phyloP scores from a whole-genome alignment of 1,140 invertebrate species.

The Pseudomyrmex flavicornis region DNA sequence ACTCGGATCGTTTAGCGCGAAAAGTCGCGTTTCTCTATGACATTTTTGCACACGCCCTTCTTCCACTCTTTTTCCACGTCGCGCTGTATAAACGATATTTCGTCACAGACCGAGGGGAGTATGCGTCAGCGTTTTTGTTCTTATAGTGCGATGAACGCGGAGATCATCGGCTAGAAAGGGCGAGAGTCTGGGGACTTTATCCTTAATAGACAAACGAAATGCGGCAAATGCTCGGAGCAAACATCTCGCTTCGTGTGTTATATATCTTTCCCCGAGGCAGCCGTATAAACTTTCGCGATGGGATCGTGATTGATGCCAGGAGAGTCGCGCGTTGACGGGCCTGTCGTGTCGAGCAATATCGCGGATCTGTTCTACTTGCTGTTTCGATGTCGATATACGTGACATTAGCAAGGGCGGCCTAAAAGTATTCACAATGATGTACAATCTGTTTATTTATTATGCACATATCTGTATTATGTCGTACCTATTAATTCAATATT shows the following conservation, averaged over 20 bases:
- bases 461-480: neutral
- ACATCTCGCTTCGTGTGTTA: constrained; percentile 44
- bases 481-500: neutral
- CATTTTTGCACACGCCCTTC: constrained; percentile 12
- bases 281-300: constrained; percentile 50
- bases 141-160: neutral
- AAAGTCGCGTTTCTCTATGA: constrained; percentile 36
- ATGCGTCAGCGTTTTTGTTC: constrained; percentile 42
- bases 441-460: neutral
- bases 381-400: constrained; percentile 7
- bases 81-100: constrained; percentile 59
- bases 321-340: constrained; percentile 60
- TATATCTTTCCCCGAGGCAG: constrained; percentile 33
- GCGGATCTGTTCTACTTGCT: constrained; percentile 33
- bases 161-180: constrained; percentile 26
- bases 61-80: neutral
- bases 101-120: constrained; percentile 11
- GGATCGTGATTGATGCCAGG: constrained; percentile 66
- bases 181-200: constrained; percentile 19
- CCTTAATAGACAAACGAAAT: constrained; percentile 63
- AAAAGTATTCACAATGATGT: neutral
- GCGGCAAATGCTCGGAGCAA: constrained; percentile 56
- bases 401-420: constrained; percentile 4
- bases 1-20: neutral
- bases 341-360: constrained; percentile 40